Conservation (phyloP, 2,797 vertebrate genomes). For the Chelon labrosus region DNA sequence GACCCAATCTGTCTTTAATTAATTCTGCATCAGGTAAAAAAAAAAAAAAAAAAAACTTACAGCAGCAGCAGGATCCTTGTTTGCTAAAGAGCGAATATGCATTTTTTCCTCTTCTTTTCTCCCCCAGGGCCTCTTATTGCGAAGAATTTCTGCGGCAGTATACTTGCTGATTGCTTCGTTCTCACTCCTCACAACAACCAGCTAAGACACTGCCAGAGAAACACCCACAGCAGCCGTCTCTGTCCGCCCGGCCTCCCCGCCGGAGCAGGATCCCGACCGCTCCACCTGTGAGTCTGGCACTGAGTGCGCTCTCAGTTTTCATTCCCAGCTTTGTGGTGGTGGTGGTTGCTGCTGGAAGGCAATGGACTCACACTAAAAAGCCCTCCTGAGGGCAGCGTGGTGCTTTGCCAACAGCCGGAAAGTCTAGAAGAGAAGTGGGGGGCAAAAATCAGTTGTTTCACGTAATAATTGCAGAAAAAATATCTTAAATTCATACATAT, state of each 20-base stretch:
- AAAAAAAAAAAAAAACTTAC: slow-evolving; percentile 28
- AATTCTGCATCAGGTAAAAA: slow-evolving; percentile 27
- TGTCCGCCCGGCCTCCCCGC: neutral
- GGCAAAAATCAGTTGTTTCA: slow-evolving; percentile 14
- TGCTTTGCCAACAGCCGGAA: slow-evolving; percentile 30
- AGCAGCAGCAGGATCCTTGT: slow-evolving; percentile 24
- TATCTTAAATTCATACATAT: neutral
- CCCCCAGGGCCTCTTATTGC: slow-evolving; percentile 82
- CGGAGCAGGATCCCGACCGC: slow-evolving; percentile 14
- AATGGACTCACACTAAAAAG: neutral
- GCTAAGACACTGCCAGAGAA: slow-evolving; percentile 99
- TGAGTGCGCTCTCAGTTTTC: slow-evolving; percentile 5
- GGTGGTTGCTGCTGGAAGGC: slow-evolving; percentile 22
- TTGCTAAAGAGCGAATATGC: neutral
- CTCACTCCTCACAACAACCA: slow-evolving; percentile 99
- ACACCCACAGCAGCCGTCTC: slow-evolving; percentile 92
- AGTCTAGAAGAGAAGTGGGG: slow-evolving; percentile 59
- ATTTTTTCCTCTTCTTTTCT: neutral
- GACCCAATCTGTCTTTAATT: slow-evolving; percentile 27
- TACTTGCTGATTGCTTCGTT: slow-evolving; percentile 99
- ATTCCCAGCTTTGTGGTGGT: slow-evolving; percentile 21
- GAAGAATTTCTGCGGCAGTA: slow-evolving; percentile 99
- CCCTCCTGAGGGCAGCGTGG: neutral
- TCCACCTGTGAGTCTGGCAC: slow-evolving; percentile 47
- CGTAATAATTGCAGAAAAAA: neutral